Conservation (phyloP, 2,888 invertebrate species). For the Salpingus planirostris region DNA sequence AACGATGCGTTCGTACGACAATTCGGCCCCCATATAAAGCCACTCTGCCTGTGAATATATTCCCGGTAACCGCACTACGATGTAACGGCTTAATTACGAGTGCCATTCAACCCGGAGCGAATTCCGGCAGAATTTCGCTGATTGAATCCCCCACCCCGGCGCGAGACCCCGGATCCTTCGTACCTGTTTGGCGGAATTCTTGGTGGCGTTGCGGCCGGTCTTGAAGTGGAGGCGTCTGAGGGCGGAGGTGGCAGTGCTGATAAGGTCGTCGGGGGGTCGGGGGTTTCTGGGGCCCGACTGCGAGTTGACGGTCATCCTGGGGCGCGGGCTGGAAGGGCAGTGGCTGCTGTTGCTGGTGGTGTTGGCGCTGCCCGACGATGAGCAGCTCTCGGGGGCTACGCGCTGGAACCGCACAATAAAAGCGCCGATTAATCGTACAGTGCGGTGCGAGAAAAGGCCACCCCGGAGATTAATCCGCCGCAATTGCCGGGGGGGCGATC, state of each 20-base stretch:
- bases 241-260: constrained; percentile 48
- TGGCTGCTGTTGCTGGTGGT: constrained; percentile 23
- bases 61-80: too few species aligned
- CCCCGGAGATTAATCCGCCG: too few species aligned
- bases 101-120: too few species aligned
- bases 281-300: constrained; percentile 41
- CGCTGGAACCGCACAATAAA: constrained; percentile 14
- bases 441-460: too few species aligned
- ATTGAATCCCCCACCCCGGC: too few species aligned
- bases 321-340: constrained; percentile 38
- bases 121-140: too few species aligned
- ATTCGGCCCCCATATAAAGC: too few species aligned
- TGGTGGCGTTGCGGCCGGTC: constrained; percentile 47
- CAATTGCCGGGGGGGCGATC: too few species aligned
- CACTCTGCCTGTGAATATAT: too few species aligned
- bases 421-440: too few species aligned
- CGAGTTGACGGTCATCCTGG: constrained; percentile 44
- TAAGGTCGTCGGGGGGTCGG: constrained; percentile 43
- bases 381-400: constrained; percentile 24
- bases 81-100: too few species aligned
- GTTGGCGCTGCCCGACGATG: constrained; percentile 21
- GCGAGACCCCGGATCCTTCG: background rate
- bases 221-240: constrained; percentile 59
- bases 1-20: too few species aligned
- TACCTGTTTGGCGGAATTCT: constrained; percentile 21